Conservation (phyloP, 2,888 invertebrate species). For the Tupiocoris notatus region DNA sequence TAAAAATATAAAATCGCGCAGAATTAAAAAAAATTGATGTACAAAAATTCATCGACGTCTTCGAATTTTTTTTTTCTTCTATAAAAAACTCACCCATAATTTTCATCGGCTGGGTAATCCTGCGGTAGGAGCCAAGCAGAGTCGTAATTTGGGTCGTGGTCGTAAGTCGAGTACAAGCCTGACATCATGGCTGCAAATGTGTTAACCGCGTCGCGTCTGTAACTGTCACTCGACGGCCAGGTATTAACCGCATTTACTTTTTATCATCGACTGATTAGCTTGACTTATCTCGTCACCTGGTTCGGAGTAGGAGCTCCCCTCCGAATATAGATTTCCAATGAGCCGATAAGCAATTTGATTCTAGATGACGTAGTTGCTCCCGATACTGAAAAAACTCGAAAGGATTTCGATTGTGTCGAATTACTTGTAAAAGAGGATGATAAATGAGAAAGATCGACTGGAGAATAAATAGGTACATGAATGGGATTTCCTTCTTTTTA, state of each 20-base stretch:
- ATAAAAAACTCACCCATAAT: constrained; percentile 56
- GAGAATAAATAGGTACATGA: no score
- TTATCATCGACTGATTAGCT: constrained; percentile 39
- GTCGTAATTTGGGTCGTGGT: constrained; percentile 56
- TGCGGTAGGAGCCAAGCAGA: constrained; percentile 69
- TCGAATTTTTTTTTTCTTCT: no score
- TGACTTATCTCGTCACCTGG: constrained; percentile 39
- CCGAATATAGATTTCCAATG: constrained; percentile 8
- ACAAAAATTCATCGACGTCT: no score
- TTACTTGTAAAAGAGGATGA: no score
- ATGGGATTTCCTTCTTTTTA: no score
- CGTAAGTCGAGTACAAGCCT: constrained; percentile 42
- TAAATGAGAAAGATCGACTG: no score
- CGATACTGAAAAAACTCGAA: no score
- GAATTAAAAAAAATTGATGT: not conserved
- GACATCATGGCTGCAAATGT: constrained; percentile 36
- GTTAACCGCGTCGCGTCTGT: not conserved
- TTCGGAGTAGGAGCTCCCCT: constrained; percentile 1
- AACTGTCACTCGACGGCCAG: constrained; percentile 21
- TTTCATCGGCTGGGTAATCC: constrained; percentile 67
- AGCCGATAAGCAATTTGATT: constrained; percentile 9
- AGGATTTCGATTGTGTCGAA: no score
- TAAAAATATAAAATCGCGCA: not conserved
- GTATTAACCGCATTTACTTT: constrained; percentile 20
- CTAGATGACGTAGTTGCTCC: no score